Base-by-base conservation (phyloP, 2,888 invertebrate species). In the Gymnocheta viridis region DNA sequence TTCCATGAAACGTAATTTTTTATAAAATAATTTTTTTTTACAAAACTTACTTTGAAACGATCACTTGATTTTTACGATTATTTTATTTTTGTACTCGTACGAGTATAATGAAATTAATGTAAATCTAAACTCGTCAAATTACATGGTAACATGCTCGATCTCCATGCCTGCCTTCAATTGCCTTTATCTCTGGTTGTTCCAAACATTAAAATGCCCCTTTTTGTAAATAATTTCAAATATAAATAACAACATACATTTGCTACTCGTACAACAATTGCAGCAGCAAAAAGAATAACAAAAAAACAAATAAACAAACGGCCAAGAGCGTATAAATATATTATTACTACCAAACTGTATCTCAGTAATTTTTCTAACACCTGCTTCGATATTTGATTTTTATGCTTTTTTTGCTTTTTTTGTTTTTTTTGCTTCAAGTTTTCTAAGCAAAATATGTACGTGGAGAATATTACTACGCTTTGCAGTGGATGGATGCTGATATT, bases 311-410 rank as follows among this genome's bases (percentile, higher is more conserved):
- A 67, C 47, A 32, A 35, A 58, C 56, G 35, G 62, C 38, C 29
- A 72, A 62, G 41, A 77, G 82, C 69, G 54, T 58, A 58, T 60
- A 67, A 67, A 69, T 74, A 69, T 54, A 60, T 74, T 24, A 47
- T 81, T 74, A 74, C 81, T 60, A 69, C 67, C 60, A 81, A 62
- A 82, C 69, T 69, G 69, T 78, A 81, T 62, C 81, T 67, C 74
- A 69, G 77, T 62, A 56, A 84, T 84, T 84, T 84, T 81, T 84
- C 81, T 84, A 84, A 84, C 84, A 84, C 84, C 84, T 84, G 84
- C 84, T 84, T 41, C 69, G 64, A 69, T 77, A 81, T 84, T 78
- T 78, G 81, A 80, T 73, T 81, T 84, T 72, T 72, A 70, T 83
- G 74, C 58, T 81, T 27, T 27, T 47, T 54, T 72, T 73, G 29